A percentile compares a stretch with the other conserved stretches of the same genome.
These are phyloP conservation scores for Tadarida brasiliensis DNA, from an alignment of 2,797 vertebrate genomes.

Conservation along the genomic window DNA sequence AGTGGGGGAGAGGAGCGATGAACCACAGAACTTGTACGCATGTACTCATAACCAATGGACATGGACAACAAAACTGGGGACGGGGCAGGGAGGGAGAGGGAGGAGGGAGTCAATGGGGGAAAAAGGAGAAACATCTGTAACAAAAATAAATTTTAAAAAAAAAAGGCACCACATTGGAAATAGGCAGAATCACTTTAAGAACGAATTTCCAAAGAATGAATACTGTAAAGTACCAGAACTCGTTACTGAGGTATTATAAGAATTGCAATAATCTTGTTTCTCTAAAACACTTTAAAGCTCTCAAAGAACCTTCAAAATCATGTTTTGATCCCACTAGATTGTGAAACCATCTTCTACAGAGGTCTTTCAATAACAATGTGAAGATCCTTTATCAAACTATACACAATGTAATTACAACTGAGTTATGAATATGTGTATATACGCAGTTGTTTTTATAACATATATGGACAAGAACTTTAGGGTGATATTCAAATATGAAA, in stretches of 20 bases:
- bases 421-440: not conserved
- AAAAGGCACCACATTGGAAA: not conserved
- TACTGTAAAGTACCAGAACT: not conserved
- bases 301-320: not conserved
- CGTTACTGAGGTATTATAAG: not conserved
- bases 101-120: too few relatives aligned
- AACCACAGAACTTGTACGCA: too few relatives aligned
- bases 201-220: not conserved
- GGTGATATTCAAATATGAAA: constrained; percentile 11
- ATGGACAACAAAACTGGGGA: too few relatives aligned
- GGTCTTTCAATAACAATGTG: constrained; percentile 4
- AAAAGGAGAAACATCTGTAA: too few relatives aligned
- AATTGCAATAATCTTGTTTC: not conserved
- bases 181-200: not conserved
- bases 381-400: constrained; percentile 2
- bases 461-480: not conserved
- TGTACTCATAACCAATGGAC: too few relatives aligned
- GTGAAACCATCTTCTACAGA: constrained; percentile 1
- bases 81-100: too few relatives aligned
- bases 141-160: not conserved
- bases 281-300: not conserved
- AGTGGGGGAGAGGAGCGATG: too few relatives aligned
- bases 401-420: not conserved
- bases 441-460: not conserved
- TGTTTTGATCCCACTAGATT: not conserved